Evolutionary conservation across 1,140 invertebrate species (phyloP).

Genomic region (Eumaeus atala): DNA sequence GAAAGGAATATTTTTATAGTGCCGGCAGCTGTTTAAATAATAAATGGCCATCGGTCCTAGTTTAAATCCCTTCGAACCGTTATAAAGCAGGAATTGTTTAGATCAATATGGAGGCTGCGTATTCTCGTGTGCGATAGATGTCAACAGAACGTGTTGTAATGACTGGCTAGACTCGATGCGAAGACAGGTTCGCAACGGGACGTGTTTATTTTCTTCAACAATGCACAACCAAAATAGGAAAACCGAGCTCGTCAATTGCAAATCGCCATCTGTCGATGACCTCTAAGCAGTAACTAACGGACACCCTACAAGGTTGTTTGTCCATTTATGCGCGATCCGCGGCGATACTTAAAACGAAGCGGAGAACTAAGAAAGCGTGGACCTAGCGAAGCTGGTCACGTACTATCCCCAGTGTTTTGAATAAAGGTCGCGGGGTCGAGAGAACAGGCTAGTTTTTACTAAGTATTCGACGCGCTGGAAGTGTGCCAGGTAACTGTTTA

Average conservation of each 20-base stretch:
- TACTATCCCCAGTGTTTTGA: conserved; percentile 45
- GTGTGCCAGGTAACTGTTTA: conserved; percentile 65
- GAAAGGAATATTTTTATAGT: not conserved
- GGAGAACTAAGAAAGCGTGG: conserved; percentile 17
- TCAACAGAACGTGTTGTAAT: conserved; percentile 26
- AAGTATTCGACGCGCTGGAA: conserved; percentile 38
- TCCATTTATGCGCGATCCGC: conserved; percentile 34
- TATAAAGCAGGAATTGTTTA: conserved; percentile 22
- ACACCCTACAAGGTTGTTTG: conserved; percentile 37
- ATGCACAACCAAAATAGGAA: conserved; percentile 62
- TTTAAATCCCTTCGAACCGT: not conserved
- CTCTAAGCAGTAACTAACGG: conserved; percentile 50
- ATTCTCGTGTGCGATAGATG: conserved; percentile 26
- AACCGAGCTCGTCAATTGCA: conserved; percentile 59
- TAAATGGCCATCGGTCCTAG: not conserved
- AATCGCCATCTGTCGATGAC: conserved; percentile 69
- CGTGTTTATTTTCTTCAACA: conserved; percentile 51
- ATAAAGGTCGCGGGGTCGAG: conserved; percentile 67
- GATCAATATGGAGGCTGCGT: conserved; percentile 25
- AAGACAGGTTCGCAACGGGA: conserved; percentile 44
- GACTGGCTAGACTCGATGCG: not conserved
- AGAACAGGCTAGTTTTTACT: conserved; percentile 51
- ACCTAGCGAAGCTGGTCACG: conserved; percentile 34
- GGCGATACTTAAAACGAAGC: conserved; percentile 17
- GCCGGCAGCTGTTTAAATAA: not conserved